phyloP scores from a whole-genome alignment of 2,113 vertebrate species.

The Mustela nigripes region DNA sequence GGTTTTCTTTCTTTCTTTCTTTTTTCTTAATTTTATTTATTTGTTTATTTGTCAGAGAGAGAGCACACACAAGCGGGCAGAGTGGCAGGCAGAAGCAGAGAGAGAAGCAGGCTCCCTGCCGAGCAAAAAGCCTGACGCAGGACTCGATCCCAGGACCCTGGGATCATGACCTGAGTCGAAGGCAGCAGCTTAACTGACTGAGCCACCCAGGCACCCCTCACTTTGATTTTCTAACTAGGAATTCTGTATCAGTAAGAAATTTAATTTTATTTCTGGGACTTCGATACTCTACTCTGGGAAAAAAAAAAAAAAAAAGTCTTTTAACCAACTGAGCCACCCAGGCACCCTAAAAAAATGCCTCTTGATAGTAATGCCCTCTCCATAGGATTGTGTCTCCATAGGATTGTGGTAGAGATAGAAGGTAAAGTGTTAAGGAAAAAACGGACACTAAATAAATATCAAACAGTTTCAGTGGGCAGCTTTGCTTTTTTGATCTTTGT shows the following conservation, averaged over 20 bases:
- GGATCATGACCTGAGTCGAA: too few relatives aligned
- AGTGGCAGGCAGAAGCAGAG: too few relatives aligned
- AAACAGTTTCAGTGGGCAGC: not conserved
- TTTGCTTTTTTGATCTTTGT: constrained; percentile 20
- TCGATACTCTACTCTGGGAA: not conserved
- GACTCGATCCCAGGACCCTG: too few relatives aligned
- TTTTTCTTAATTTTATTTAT: too few relatives aligned
- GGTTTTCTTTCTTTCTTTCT: not conserved
- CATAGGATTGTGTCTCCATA: not conserved
- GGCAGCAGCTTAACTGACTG: too few relatives aligned
- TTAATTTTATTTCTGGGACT: not conserved
- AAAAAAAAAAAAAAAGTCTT: not conserved
- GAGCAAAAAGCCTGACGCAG: too few relatives aligned
- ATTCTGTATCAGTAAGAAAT: not conserved
- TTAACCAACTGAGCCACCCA: too few relatives aligned
- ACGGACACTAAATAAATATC: not conserved
- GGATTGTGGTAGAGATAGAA: not conserved
- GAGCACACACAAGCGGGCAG: too few relatives aligned
- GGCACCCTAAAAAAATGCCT: not conserved
- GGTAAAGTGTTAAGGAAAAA: not conserved
- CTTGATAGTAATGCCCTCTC: not conserved
- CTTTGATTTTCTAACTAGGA: not conserved
- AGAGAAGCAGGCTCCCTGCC: too few relatives aligned
- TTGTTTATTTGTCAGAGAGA: too few relatives aligned
- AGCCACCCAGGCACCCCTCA: not conserved